A percentile compares a stretch with the other conserved stretches of the same genome.
These are phyloP conservation scores for Fundulus diaphanus DNA, from an alignment of 2,797 vertebrate species.

Conservation along the genomic window DNA sequence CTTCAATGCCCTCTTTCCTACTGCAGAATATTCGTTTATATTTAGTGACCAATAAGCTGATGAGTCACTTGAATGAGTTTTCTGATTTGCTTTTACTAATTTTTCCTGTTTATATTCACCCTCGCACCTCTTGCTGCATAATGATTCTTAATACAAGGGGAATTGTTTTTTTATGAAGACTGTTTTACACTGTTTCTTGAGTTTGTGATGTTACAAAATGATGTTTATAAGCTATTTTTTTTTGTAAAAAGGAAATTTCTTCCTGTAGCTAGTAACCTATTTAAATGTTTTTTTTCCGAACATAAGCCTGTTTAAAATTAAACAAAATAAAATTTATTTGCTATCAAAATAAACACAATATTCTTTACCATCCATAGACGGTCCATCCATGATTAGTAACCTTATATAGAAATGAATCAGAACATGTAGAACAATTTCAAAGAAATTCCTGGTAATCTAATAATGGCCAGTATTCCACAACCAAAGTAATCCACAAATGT, in stretches of 20 bases:
- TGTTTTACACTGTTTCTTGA: slow-evolving; percentile 10
- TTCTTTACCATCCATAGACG: too few relatives aligned
- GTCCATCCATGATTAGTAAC: too few relatives aligned
- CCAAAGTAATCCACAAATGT: too few relatives aligned
- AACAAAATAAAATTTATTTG: not conserved
- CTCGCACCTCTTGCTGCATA: slow-evolving; percentile 69
- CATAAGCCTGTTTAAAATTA: not conserved
- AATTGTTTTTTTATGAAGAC: slow-evolving; percentile 10
- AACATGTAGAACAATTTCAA: too few relatives aligned
- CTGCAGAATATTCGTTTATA: slow-evolving; percentile 53
- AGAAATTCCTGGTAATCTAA: too few relatives aligned
- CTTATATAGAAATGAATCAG: too few relatives aligned
- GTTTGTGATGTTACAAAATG: not conserved
- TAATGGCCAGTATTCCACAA: too few relatives aligned
- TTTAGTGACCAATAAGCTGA: slow-evolving; percentile 42
- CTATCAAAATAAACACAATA: too few relatives aligned
- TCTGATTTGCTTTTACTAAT: slow-evolving; percentile 80
- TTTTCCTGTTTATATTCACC: slow-evolving; percentile 71
- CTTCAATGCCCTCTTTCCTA: slow-evolving; percentile 59
- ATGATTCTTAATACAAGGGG: slow-evolving; percentile 43
- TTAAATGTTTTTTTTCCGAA: not conserved
- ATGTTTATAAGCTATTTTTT: not conserved
- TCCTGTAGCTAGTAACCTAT: not conserved
- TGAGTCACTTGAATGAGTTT: slow-evolving; percentile 45
- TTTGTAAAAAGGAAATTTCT: not conserved